Percentiles rank a stretch among this genome's conserved stretches.
These are phyloP conservation scores for Sanderia malayensis DNA, from an alignment of 30 jellyfish, hydroid and myxozoan species.

Conservation along the genomic window DNA sequence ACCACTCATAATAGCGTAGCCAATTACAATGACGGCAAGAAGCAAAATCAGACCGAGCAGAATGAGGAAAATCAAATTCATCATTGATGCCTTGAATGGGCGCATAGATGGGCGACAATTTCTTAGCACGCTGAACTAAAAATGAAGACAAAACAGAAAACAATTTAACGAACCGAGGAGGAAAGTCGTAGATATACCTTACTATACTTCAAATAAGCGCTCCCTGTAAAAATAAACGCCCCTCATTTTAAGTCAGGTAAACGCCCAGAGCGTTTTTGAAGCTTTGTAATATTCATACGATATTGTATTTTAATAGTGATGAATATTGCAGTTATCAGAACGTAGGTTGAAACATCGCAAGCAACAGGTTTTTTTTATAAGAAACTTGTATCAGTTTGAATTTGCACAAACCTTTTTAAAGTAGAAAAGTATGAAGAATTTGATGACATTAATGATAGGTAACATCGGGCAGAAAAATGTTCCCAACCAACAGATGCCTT, in stretches of 20 bases:
- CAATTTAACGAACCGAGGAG: too few species aligned
- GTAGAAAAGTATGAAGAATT: slow-evolving; percentile 68
- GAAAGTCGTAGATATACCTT: too few species aligned
- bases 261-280: too few species aligned
- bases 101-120: slow-evolving; percentile 93
- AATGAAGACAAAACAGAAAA: background rate
- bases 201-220: too few species aligned
- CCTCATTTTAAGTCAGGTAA: too few species aligned
- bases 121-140: slow-evolving; percentile 83
- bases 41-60: slow-evolving; percentile 75
- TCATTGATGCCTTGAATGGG: slow-evolving; percentile 88
- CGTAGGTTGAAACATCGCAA: too few species aligned
- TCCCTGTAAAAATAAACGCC: too few species aligned
- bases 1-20: slow-evolving; percentile 78
- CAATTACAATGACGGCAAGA: slow-evolving; percentile 69
- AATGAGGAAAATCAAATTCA: slow-evolving; percentile 70
- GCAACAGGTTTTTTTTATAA: too few species aligned
- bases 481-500: slow-evolving; percentile 96
- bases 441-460: slow-evolving; percentile 79
- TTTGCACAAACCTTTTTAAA: slow-evolving; percentile 72
- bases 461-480: slow-evolving; percentile 91
- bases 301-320: too few species aligned
- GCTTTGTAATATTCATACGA: too few species aligned
- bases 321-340: too few species aligned
- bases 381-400: too few species aligned